Base-by-base conservation (phyloP, 1,140 invertebrate species). In the Sipha flava region DNA sequence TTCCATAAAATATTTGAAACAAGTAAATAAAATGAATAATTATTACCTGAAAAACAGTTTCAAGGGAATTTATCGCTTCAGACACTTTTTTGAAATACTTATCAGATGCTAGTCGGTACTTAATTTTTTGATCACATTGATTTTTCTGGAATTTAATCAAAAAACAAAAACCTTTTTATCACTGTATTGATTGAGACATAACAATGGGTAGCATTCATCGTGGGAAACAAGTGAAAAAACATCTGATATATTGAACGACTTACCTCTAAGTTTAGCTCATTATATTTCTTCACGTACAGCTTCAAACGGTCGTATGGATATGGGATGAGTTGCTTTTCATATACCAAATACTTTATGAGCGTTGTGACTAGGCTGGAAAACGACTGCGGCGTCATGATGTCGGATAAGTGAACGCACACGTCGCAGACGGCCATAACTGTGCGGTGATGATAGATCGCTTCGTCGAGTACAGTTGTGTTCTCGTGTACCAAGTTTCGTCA, bases 341-440 rank as follows among this genome's bases (percentile, higher is more conserved):
- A 80, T 16, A 80, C 49, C n/a, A 81, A 62, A 54, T 81, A 81
- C 31, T 81, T 81, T 16, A 81, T 81, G 7, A 81, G 47, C 9
- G 80, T 79, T 26, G 59, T 70, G 4, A 81, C 37, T 14, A 81
- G 37, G 2, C 29, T 49, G n/a, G 59, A 75, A 68, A 79, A 81
- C 47, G 81, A 80, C 21, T n/a, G 54, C 3, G 79, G 81, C 5
- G 81, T 81, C 54, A 81, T 80, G 18, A 81, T 31, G n/a, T 80
- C 80, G 2, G 70, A 75, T 14, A 80, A 23, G 26, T 80, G 68
- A 6, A 80, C 72, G 26, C 31, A 37, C 10, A 80, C 70, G 26
- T 80, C 72, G 3, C 73, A 77, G 3, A 34, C 59, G 1, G 73
- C 37, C 73, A 57, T 73, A n/a, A n/a, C n/a, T n/a, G n/a, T n/a